Conservation (phyloP, 2,797 vertebrate species). For the Neosalanx taihuensis region DNA sequence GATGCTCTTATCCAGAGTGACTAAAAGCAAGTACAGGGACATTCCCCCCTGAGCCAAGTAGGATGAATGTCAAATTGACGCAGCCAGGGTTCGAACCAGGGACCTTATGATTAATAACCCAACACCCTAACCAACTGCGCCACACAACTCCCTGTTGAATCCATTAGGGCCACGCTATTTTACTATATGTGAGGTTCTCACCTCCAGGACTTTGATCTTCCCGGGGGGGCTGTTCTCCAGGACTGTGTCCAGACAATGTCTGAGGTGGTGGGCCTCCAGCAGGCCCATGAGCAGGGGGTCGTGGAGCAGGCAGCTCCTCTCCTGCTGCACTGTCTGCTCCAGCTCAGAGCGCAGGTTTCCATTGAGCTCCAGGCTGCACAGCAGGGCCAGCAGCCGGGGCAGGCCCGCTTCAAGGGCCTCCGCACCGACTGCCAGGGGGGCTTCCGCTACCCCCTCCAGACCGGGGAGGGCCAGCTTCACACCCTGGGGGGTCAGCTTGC, state of each 20-base stretch:
- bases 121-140: too few relatives aligned
- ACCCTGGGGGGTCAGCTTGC: slow-evolving; percentile 80
- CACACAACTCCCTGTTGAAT: too few relatives aligned
- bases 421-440: slow-evolving; percentile 2
- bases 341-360: slow-evolving; percentile 87
- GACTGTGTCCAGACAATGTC: slow-evolving; percentile 81
- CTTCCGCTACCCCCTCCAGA: slow-evolving; percentile 53
- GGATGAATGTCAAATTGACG: too few relatives aligned
- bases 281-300: slow-evolving; percentile 85
- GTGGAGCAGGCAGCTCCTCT: slow-evolving; percentile 77
- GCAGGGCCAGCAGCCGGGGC: slow-evolving; percentile 76
- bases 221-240: slow-evolving; percentile 80
- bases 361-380: slow-evolving; percentile 86
- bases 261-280: slow-evolving; percentile 72
- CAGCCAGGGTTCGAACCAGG: too few relatives aligned
- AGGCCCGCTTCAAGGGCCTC: slow-evolving; percentile 70
- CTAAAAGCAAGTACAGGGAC: too few relatives aligned
- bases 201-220: slow-evolving; percentile 88
- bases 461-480: slow-evolving; percentile 80
- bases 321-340: slow-evolving; percentile 77
- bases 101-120: too few relatives aligned
- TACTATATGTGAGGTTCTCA: slow-evolving; percentile 42
- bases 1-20: too few relatives aligned
- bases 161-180: too few relatives aligned
- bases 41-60: too few relatives aligned